Percentiles rank a stretch among this genome's conserved stretches.
These are phyloP conservation scores for Loripinus fragilis DNA, from an alignment of 2,888 invertebrate species.

Conservation along the genomic window DNA sequence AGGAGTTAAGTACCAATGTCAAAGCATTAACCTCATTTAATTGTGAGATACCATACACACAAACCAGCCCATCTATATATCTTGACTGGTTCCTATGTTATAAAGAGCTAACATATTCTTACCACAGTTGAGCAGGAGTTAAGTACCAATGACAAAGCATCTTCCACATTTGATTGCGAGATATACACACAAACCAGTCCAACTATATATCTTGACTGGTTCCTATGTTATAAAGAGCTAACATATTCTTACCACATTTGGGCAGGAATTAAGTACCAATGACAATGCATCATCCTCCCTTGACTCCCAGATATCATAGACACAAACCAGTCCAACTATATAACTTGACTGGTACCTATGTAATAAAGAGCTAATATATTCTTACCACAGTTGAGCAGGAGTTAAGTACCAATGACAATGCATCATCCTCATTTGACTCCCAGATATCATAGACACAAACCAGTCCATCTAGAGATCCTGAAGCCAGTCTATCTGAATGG, in stretches of 20 bases:
- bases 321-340: conserved; percentile 93
- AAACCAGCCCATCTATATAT: conserved; percentile 93
- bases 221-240: too few species aligned
- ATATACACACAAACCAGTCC: conserved; percentile 95
- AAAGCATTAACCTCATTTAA: conserved; percentile 92
- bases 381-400: conserved; percentile 89
- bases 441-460: conserved; percentile 92
- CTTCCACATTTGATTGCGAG: conserved; percentile 89
- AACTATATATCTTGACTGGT: conserved; percentile 92
- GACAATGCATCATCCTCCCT: conserved; percentile 92
- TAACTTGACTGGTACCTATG: too few species aligned
- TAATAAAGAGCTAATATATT: too few species aligned
- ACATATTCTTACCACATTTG: conserved; percentile 86
- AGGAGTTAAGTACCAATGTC: conserved; percentile 90
- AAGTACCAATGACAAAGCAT: conserved; percentile 90
- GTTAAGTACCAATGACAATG: conserved; percentile 90
- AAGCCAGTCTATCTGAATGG: conserved; percentile 85
- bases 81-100: too few species aligned
- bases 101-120: conserved; percentile 68
- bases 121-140: conserved; percentile 91
- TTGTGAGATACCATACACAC: conserved; percentile 91
- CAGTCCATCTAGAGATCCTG: conserved; percentile 93
- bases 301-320: conserved; percentile 90
- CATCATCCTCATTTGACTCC: conserved; percentile 90
- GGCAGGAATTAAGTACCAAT: conserved; percentile 91